phyloP scores from a whole-genome alignment of 2,888 invertebrate species.

The Nipponacmea schrenckii region DNA sequence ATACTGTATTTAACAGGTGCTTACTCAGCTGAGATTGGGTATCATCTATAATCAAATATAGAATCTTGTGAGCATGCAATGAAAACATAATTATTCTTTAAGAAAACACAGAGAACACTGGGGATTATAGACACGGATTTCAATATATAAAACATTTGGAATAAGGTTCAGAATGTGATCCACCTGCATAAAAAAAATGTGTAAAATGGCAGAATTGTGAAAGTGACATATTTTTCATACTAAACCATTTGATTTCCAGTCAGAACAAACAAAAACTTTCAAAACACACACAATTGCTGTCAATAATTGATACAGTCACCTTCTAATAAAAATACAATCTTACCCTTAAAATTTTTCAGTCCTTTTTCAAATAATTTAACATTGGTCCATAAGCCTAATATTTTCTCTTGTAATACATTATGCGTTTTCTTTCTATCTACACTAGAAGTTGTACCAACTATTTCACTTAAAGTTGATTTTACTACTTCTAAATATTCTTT shows the following conservation, averaged over 20 bases:
- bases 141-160: too few relatives aligned
- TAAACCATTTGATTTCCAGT: too few relatives aligned
- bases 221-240: too few relatives aligned
- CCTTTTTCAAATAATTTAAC: constrained; percentile 69
- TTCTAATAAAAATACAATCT: constrained; percentile 10
- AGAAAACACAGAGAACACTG: too few relatives aligned
- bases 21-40: constrained; percentile 79
- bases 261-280: neutral
- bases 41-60: constrained; percentile 60
- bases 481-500: constrained; percentile 73
- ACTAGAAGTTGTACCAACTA: constrained; percentile 77
- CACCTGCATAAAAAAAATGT: too few relatives aligned
- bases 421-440: constrained; percentile 79
- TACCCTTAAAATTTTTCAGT: constrained; percentile 65
- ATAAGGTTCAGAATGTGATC: too few relatives aligned
- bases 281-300: neutral
- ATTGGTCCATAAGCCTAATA: constrained; percentile 76
- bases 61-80: neutral
- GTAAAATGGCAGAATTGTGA: too few relatives aligned
- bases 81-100: neutral
- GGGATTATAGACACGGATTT: too few relatives aligned
- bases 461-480: constrained; percentile 79
- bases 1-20: constrained; percentile 85
- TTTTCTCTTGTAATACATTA: constrained; percentile 83
- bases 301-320: neutral